Evolutionary conservation across 30 jellyfish, hydroid and myxozoan species (phyloP).

Genomic region (Morbakka virulenta): DNA sequence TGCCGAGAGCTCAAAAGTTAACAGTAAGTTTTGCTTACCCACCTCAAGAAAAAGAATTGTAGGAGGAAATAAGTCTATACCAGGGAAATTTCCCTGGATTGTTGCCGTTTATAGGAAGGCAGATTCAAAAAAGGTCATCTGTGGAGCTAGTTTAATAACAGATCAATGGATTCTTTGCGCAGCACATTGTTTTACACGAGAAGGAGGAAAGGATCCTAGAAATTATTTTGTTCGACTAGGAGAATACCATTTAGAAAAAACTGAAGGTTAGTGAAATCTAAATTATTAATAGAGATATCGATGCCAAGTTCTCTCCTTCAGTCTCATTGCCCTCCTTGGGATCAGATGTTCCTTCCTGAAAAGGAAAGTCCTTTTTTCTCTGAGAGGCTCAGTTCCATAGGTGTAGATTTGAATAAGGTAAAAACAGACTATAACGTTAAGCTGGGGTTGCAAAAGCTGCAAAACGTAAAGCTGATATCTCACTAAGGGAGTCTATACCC

Average conservation of each 20-base stretch:
- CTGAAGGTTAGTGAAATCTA: too few relatives aligned
- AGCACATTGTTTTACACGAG: conserved; percentile 52
- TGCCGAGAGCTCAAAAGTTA: conserved; percentile 17
- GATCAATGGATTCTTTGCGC: conserved; percentile 67
- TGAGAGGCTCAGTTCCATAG: too few relatives aligned
- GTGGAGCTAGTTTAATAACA: conserved; percentile 56
- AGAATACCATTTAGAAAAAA: conserved; percentile 17
- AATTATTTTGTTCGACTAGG: conserved; percentile 40
- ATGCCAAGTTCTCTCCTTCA: too few relatives aligned
- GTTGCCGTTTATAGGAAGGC: conserved; percentile 34
- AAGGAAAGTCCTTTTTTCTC: too few relatives aligned
- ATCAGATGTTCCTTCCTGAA: too few relatives aligned
- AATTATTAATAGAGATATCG: too few relatives aligned
- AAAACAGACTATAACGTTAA: too few relatives aligned
- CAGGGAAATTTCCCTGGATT: conserved; percentile 71
- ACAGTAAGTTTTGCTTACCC: conserved; percentile 26
- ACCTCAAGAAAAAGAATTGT: conserved; percentile 10
- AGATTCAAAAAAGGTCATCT: conserved; percentile 17
- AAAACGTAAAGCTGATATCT: too few relatives aligned
- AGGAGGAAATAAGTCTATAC: conserved; percentile 34
- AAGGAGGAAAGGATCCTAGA: conserved; percentile 9
- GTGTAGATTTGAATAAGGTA: too few relatives aligned
- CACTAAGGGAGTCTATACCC: too few relatives aligned
- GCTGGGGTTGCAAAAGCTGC: too few relatives aligned
- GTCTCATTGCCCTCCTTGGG: too few relatives aligned